Conservation (phyloP, 2,797 vertebrate species). For the Staurois parvus region DNA sequence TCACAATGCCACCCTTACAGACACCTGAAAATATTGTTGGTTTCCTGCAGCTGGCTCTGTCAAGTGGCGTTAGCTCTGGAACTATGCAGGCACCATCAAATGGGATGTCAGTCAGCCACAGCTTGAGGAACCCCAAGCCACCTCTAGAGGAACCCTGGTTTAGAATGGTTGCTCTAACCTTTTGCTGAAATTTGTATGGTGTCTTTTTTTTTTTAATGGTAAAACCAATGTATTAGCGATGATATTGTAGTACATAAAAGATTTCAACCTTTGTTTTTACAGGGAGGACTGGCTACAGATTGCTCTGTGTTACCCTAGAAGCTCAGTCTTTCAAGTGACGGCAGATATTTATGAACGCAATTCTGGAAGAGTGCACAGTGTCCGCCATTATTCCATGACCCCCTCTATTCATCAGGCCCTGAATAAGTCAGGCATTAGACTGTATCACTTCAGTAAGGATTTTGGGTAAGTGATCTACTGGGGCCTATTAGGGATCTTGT, state of each 20-base stretch:
- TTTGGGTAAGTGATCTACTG: conserved; percentile 56
- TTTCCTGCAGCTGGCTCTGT: no score
- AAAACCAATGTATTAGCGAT: background rate
- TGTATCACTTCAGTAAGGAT: conserved; percentile 62
- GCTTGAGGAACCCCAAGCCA: no score
- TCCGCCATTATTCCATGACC: conserved; percentile 40
- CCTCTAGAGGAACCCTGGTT: no score
- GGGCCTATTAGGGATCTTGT: background rate
- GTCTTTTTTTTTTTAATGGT: no score
- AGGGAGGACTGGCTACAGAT: conserved; percentile 69
- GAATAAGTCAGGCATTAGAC: background rate
- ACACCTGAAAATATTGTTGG: no score
- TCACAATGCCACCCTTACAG: no score
- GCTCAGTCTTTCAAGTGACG: conserved; percentile 63
- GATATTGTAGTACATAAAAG: background rate
- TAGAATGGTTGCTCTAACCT: no score
- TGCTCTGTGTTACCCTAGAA: conserved; percentile 68
- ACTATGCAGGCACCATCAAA: no score
- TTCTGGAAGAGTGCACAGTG: conserved; percentile 65
- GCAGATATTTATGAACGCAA: conserved; percentile 64
- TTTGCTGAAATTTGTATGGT: no score
- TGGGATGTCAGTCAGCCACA: no score
- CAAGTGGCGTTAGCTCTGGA: no score
- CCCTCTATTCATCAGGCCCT: conserved; percentile 36
- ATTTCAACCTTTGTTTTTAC: background rate